Evolutionary conservation across 2,888 invertebrate genomes (phyloP).

Genomic region (Trachelus iudaicus): DNA sequence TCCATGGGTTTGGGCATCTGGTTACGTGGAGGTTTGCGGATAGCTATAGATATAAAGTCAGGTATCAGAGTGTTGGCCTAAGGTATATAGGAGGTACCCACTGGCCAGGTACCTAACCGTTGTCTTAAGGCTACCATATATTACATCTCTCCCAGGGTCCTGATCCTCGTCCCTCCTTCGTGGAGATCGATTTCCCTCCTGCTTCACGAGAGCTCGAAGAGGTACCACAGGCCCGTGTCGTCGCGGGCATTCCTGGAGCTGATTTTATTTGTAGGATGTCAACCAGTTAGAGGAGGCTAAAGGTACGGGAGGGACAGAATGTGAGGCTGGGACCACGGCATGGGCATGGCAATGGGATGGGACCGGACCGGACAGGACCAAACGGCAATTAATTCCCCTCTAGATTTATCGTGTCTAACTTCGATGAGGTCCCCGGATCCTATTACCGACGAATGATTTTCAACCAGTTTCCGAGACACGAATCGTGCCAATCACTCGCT

Average conservation of each 20-base stretch:
- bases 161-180: conserved; percentile 34
- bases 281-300: conserved; percentile 49
- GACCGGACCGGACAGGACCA: conserved; percentile 53
- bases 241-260: conserved; percentile 62
- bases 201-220: conserved; percentile 39
- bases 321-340: conserved; percentile 30
- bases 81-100: conserved; percentile 26
- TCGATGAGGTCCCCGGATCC: conserved; percentile 40
- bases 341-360: conserved; percentile 47
- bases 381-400: conserved; percentile 62
- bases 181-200: conserved; percentile 27
- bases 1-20: conserved; percentile 1
- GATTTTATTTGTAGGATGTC: conserved; percentile 65
- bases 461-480: conserved; percentile 20
- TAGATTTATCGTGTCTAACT: conserved; percentile 62
- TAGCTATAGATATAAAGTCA: conserved; percentile 4
- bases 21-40: not conserved
- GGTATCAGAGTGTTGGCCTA: conserved; percentile 3
- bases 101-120: conserved; percentile 48
- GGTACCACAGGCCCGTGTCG: conserved; percentile 59
- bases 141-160: conserved; percentile 44
- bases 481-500: conserved; percentile 18
- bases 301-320: conserved; percentile 38
- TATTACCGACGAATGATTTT: conserved; percentile 34
- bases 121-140: conserved; percentile 59